Conservation (phyloP, 2,113 vertebrate species). For the Procavia capensis region DNA sequence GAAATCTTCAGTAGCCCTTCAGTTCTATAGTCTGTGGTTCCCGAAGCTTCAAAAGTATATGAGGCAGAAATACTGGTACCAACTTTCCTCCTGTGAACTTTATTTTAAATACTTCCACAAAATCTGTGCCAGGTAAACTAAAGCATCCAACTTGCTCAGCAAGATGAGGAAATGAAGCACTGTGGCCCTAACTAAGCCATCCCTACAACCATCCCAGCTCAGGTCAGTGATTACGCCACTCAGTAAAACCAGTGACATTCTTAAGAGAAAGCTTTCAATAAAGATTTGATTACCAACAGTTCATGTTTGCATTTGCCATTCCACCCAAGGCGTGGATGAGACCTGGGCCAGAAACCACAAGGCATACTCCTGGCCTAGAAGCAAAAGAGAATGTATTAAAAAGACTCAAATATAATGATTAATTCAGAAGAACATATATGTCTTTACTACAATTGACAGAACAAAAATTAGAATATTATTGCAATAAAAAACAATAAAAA, state of each 20-base stretch:
- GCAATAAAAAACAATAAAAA: not conserved
- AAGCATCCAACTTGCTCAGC: not conserved
- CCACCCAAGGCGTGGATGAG: conserved; percentile 95
- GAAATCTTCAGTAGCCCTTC: not conserved
- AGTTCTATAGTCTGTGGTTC: not conserved
- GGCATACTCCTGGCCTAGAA: conserved; percentile 94
- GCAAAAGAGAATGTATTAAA: conserved; percentile 33
- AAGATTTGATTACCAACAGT: conserved; percentile 93
- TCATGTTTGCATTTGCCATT: conserved; percentile 97
- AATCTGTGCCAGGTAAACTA: not conserved
- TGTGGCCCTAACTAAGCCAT: not conserved
- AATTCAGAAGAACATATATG: not conserved
- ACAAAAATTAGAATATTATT: conserved; percentile 28
- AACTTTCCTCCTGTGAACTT: not conserved
- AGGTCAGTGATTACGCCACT: not conserved
- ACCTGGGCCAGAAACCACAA: conserved; percentile 97
- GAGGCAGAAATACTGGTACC: not conserved
- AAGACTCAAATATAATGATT: not conserved
- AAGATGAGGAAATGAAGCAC: not conserved
- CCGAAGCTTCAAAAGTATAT: not conserved
- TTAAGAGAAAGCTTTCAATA: conserved; percentile 34
- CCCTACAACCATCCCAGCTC: not conserved
- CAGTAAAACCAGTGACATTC: not conserved
- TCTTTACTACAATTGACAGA: not conserved
- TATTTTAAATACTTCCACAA: not conserved